Conservation (phyloP, 2,113 vertebrate genomes). For the Hypomesus transpacificus region DNA sequence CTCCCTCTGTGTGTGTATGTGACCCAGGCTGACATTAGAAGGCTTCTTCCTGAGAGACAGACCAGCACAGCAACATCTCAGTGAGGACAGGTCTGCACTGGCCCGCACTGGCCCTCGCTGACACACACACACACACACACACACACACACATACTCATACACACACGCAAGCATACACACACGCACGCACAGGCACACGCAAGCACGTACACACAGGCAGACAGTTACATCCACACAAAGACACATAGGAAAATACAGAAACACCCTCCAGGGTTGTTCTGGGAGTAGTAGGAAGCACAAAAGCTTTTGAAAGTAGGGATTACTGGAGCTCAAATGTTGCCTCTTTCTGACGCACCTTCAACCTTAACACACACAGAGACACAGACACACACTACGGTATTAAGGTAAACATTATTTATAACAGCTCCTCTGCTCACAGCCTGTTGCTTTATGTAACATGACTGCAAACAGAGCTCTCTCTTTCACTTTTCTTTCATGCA, state of each 20-base stretch:
- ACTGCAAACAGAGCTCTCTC: no score
- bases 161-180: no score
- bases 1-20: not conserved
- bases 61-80: no score
- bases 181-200: not conserved
- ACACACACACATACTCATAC: no score
- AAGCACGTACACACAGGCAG: not conserved
- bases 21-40: not conserved
- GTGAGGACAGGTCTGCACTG: constrained; percentile 26
- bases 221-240: not conserved
- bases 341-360: constrained; percentile 8
- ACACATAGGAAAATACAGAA: not conserved
- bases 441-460: not conserved
- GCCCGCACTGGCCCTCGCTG: no score
- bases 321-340: constrained; percentile 20
- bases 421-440: not conserved
- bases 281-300: constrained; percentile 33
- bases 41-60: no score
- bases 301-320: constrained; percentile 46
- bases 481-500: no score
- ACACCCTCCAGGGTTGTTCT: constrained; percentile 29
- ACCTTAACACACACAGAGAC: not conserved
- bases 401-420: no score
- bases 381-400: no score
- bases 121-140: not conserved